Conservation (phyloP, 2,113 vertebrate genomes). For the Tyrannus savana region DNA sequence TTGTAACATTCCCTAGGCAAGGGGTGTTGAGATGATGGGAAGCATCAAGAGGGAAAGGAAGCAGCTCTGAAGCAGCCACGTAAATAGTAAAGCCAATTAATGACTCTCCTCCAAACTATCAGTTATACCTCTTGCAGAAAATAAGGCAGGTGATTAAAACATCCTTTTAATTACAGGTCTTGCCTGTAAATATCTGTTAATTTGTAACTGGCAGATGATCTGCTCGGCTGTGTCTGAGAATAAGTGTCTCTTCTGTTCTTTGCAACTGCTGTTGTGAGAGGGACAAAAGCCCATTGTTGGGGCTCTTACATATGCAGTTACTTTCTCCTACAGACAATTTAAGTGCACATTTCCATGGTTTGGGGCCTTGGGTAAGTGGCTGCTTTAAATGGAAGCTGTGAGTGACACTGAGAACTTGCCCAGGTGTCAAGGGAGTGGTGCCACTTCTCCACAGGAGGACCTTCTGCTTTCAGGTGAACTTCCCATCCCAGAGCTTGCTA, state of each 20-base stretch:
- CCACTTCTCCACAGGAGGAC: not conserved
- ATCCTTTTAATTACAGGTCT: slow-evolving; percentile 10
- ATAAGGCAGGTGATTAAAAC: not conserved
- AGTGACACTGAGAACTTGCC: not conserved
- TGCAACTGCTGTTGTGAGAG: not conserved
- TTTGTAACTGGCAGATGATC: slow-evolving; percentile 21
- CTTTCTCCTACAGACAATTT: not conserved
- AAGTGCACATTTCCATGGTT: not conserved
- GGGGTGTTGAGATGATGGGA: slow-evolving; percentile 5
- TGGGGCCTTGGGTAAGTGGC: not conserved
- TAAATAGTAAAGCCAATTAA: not conserved
- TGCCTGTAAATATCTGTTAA: slow-evolving; percentile 4
- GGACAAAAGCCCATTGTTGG: slow-evolving; percentile 7
- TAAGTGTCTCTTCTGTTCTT: slow-evolving; percentile 32
- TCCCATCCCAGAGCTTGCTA: not conserved
- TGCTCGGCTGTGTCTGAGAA: not conserved
- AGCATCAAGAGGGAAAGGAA: not conserved
- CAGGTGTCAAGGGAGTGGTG: not conserved
- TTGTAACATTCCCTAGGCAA: not conserved
- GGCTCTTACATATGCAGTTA: not conserved
- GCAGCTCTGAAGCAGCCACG: not conserved
- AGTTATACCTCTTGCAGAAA: not conserved
- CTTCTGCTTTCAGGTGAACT: not conserved
- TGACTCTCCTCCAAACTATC: not conserved
- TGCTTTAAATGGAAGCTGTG: not conserved